Conservation (phyloP, 2,113 vertebrate genomes). For the Daubentonia madagascariensis region DNA sequence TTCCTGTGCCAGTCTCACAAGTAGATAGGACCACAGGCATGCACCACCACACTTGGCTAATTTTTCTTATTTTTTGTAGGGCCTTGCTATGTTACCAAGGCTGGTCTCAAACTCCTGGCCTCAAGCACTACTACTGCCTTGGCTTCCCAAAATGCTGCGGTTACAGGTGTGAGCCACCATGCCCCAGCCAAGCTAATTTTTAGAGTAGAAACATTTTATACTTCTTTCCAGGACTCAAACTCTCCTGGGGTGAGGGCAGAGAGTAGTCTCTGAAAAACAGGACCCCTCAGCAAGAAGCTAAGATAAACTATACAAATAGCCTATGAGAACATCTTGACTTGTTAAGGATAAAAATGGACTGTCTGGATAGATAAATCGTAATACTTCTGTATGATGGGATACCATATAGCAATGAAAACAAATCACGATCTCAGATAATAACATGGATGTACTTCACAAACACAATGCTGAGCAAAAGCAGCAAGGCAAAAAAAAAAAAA, state of each 20-base stretch:
- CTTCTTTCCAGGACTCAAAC: conserved; percentile 27
- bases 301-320: not conserved
- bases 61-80: too few species aligned
- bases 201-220: not conserved
- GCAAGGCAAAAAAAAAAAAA: not conserved
- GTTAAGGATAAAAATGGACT: conserved; percentile 8
- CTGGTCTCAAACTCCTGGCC: too few species aligned
- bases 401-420: conserved; percentile 1
- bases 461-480: not conserved
- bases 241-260: not conserved
- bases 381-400: not conserved
- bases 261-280: not conserved
- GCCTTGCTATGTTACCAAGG: too few species aligned
- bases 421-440: not conserved
- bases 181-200: not conserved
- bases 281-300: not conserved
- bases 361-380: not conserved
- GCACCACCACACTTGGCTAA: too few species aligned
- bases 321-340: conserved; percentile 23
- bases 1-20: too few species aligned
- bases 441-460: not conserved
- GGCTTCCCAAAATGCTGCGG: too few species aligned
- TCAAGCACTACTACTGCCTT: too few species aligned
- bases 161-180: too few species aligned
- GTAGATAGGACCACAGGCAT: too few species aligned